These are phyloP conservation scores for Sceloporus tristichus DNA, from an alignment of 2,113 vertebrate species.

Conservation along the genomic window DNA sequence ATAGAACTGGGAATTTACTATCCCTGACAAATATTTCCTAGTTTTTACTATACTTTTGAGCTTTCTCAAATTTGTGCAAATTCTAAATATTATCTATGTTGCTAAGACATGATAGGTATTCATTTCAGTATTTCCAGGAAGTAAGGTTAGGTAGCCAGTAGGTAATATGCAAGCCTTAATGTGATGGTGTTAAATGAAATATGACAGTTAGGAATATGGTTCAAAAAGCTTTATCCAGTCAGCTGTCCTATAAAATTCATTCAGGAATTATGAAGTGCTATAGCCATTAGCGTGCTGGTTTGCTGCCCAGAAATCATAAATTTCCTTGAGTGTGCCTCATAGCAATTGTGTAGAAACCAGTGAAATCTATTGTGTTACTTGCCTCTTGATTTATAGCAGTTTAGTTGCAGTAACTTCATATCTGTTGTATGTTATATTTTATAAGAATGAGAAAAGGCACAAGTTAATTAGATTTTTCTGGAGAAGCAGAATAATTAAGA, in stretches of 20 bases:
- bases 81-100: not conserved
- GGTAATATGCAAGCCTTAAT: not conserved
- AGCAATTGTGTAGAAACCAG: conserved; percentile 54
- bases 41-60: too few relatives aligned
- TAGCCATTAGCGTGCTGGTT: conserved; percentile 1
- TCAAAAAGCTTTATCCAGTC: conserved; percentile 5
- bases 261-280: not conserved
- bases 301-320: conserved; percentile 19
- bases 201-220: not conserved
- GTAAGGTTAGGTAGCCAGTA: not conserved
- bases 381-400: conserved; percentile 33
- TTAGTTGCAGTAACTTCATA: conserved; percentile 29
- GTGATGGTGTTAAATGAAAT: conserved; percentile 26
- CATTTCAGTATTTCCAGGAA: not conserved
- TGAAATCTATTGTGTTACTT: conserved; percentile 26
- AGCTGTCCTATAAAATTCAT: conserved; percentile 10
- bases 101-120: not conserved
- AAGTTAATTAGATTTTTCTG: conserved; percentile 46
- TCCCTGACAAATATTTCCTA: too few relatives aligned
- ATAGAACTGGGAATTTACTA: too few relatives aligned
- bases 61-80: too few relatives aligned
- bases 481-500: not conserved
- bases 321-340: conserved; percentile 23
- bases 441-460: conserved; percentile 37
- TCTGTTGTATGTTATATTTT: conserved; percentile 16